A percentile compares a stretch with the other conserved stretches of the same genome.
Conservation (phyloP, 2,797 vertebrate species). For the Tragopan temminckii region DNA sequence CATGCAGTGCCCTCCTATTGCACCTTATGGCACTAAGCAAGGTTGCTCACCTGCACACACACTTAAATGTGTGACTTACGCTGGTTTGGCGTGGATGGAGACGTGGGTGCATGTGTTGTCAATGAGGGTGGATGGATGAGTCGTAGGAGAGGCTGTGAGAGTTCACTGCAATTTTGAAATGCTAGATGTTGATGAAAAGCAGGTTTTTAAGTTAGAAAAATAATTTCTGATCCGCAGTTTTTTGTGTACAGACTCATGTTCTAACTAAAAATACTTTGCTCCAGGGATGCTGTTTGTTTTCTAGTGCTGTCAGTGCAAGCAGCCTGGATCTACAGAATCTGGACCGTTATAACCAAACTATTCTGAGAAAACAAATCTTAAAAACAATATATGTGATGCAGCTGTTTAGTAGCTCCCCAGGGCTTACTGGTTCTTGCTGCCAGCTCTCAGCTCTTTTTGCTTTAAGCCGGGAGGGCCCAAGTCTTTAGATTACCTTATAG, state of each 20-base stretch:
- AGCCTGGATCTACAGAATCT: background rate
- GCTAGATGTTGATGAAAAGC: background rate
- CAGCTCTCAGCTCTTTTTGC: constrained; percentile 39
- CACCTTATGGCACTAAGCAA: background rate
- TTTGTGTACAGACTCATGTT: background rate
- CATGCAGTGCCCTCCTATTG: background rate
- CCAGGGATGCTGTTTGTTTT: constrained; percentile 12
- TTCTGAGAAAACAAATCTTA: constrained; percentile 52
- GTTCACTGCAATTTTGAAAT: background rate
- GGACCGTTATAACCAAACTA: constrained; percentile 13
- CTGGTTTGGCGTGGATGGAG: background rate
- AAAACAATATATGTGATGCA: constrained; percentile 42
- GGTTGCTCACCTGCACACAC: background rate
- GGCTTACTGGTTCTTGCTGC: constrained; percentile 39
- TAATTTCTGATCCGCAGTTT: background rate
- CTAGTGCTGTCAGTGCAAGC: background rate
- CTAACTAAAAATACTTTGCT: constrained; percentile 19
- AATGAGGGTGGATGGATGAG: background rate
- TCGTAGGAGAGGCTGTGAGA: background rate
- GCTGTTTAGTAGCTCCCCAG: constrained; percentile 35
- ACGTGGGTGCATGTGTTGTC: background rate
- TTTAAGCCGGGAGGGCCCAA: background rate
- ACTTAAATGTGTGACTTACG: background rate
- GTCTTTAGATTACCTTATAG: constrained; percentile 31
- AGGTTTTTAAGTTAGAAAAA: background rate